phyloP scores from a whole-genome alignment of 2,888 invertebrate species.

The Nomada lathburiana region DNA sequence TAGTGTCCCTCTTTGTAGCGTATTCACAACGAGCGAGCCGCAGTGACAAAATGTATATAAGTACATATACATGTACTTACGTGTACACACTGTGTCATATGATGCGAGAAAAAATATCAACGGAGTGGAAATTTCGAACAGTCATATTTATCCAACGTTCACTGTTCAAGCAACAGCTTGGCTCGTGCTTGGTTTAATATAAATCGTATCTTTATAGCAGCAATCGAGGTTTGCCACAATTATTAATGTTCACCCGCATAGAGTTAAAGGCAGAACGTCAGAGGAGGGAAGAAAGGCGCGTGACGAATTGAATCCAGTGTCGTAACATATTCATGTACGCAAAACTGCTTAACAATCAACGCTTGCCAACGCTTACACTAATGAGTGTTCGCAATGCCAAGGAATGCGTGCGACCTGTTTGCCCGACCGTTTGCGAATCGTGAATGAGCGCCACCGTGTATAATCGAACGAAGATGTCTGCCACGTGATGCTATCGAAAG shows the following conservation, averaged over 20 bases:
- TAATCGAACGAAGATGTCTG: conserved; percentile 29
- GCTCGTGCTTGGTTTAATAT: neutral
- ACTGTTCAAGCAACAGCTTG: too few species aligned
- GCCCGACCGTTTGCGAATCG: conserved; percentile 5
- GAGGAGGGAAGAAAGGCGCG: conserved; percentile 13
- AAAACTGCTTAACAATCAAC: conserved; percentile 21
- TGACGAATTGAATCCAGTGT: conserved; percentile 18
- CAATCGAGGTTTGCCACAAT: neutral
- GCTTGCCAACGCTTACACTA: conserved; percentile 30
- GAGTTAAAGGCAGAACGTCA: neutral
- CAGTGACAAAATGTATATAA: too few species aligned
- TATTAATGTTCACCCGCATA: neutral
- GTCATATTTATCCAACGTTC: neutral
- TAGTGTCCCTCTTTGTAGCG: neutral
- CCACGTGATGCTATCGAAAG: conserved; percentile 40
- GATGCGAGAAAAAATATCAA: neutral
- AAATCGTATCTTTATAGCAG: neutral
- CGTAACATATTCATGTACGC: conserved; percentile 33
- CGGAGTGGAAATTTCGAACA: neutral
- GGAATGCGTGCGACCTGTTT: conserved; percentile 48
- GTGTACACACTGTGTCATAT: too few species aligned
- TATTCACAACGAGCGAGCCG: neutral
- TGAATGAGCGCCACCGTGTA: conserved; percentile 41
- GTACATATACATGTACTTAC: too few species aligned
- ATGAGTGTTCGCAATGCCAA: conserved; percentile 43